A percentile compares a stretch with the other conserved stretches of the same genome.
phyloP scores from a whole-genome alignment of 1,140 invertebrate species.

The Mya arenaria region DNA sequence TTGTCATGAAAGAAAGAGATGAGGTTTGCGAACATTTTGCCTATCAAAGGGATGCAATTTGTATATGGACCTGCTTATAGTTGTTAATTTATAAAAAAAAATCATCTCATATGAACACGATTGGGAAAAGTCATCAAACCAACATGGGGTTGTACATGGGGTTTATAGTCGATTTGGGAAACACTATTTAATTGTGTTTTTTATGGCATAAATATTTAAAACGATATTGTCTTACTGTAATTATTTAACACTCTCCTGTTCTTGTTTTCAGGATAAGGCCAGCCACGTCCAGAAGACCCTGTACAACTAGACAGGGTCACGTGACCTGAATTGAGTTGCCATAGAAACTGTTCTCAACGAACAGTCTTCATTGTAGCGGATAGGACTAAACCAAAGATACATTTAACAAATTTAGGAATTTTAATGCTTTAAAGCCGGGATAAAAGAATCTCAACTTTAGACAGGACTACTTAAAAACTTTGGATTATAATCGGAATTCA shows the following conservation, averaged over 20 bases:
- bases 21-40: too few species aligned
- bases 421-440: too few species aligned
- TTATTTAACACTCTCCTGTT: background rate
- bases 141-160: background rate
- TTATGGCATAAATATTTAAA: background rate
- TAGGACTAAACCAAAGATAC: too few species aligned
- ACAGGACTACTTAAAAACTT: too few species aligned
- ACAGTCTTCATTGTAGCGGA: too few species aligned
- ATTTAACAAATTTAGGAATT: too few species aligned
- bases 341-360: too few species aligned
- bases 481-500: too few species aligned
- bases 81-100: background rate
- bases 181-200: background rate
- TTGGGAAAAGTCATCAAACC: background rate
- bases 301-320: slow-evolving; percentile 64
- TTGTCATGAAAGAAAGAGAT: too few species aligned
- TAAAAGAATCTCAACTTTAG: too few species aligned
- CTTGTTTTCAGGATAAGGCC: slow-evolving; percentile 72
- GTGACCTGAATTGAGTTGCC: background rate
- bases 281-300: slow-evolving; percentile 75
- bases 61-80: too few species aligned
- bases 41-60: too few species aligned
- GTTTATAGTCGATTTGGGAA: background rate
- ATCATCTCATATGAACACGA: background rate
- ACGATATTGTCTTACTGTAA: background rate